Percentiles rank a stretch among this genome's conserved stretches.
Conservation (phyloP, 2,113 vertebrate species). For the Plecotus auritus region DNA sequence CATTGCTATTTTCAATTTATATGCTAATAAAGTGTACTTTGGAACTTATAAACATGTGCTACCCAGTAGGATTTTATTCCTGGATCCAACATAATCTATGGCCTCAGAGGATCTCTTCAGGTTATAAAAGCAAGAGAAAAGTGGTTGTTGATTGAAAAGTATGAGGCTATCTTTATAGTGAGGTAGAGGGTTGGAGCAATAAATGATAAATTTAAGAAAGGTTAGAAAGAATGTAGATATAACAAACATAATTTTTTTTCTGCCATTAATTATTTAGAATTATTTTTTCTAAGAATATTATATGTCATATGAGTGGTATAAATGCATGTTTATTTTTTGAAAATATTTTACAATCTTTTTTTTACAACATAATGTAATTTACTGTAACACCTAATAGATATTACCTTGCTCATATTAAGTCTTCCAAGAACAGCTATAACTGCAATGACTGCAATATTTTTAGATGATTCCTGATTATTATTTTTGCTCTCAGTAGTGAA, state of each 20-base stretch:
- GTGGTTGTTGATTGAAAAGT: conserved; percentile 42
- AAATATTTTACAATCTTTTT: not conserved
- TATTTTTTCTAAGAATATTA: not conserved
- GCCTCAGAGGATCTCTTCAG: conserved; percentile 61
- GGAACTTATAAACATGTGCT: conserved; percentile 67
- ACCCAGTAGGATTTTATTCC: conserved; percentile 68
- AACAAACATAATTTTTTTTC: not conserved
- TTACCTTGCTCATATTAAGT: not conserved
- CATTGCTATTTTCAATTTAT: conserved; percentile 76
- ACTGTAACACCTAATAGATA: not conserved
- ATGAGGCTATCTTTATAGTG: not conserved
- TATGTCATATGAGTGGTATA: not conserved
- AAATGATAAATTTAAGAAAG: conserved; percentile 15
- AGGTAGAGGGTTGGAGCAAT: not conserved
- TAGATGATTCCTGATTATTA: not conserved
- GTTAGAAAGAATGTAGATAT: not conserved
- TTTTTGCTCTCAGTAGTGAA: not conserved
- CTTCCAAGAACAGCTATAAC: not conserved
- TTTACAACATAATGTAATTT: not conserved
- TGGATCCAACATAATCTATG: conserved; percentile 67
- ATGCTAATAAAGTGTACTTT: conserved; percentile 76
- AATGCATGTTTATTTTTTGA: not conserved
- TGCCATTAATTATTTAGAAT: not conserved
- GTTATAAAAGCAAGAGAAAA: conserved; percentile 51
- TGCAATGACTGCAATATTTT: not conserved